Base-by-base conservation (phyloP, 2,113 vertebrate genomes). In the Telmatochromis sp. region DNA sequence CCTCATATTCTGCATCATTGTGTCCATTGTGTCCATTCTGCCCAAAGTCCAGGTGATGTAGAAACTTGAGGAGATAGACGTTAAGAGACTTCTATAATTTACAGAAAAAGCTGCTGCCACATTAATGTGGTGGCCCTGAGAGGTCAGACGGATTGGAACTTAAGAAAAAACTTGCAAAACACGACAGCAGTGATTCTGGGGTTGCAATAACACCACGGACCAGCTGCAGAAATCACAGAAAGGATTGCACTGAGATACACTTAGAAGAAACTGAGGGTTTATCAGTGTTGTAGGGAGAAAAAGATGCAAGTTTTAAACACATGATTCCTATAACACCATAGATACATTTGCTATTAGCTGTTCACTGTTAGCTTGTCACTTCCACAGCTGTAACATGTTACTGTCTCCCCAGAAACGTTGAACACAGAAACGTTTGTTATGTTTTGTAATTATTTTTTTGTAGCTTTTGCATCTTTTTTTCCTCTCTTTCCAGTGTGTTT, bases 11-110 rank as follows among this genome's bases (percentile, higher is more conserved):
- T 98, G 97, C 37, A 21, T 99, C 88, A 31, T 96, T 0, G 31
- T 98, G 89, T 99, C 98, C 4, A 78, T 97, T 0, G 93, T 98
- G 11, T 92, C 98, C 2, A 92, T 99, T 87, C 93, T 99, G 90
- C 98, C 98, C 79, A 98, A 98, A 96, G 90, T 99, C 81, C 98
- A 98, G 98, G 98, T 99, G 89, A 96, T 6, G 7, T 2, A 26
- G 8, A 49, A 7, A 49, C 9, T 10, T 15, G 10, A 49, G 28
- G 45, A 26, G 55, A 12, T 12, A 3, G 6, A 47, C 8, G 2
- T 75, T 40, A 40, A 26, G 28, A 33, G 28, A 68, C 33, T 37
- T 21, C 2, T 21, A 19, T 75, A 47, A 28, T 26, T 75, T 47
- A 28, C 23, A 75, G 21, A 70, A 75, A 47, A 73, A 28, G 3